Conservation (phyloP, 2,888 invertebrate genomes). For the Aphrophora alni region DNA sequence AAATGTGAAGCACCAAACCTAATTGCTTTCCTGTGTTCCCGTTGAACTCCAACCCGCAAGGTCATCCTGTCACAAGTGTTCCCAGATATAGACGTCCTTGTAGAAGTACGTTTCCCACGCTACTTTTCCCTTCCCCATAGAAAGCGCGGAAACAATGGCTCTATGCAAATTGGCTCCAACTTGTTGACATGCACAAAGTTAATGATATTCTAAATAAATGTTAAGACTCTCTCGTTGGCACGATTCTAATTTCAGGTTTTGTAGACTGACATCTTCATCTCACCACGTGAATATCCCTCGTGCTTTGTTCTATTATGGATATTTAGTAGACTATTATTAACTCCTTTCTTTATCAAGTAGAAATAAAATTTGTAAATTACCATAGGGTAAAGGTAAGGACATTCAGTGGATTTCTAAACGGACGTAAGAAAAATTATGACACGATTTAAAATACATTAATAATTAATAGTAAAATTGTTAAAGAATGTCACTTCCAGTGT, state of each 20-base stretch:
- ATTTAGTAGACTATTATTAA: too few species aligned
- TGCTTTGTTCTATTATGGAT: too few species aligned
- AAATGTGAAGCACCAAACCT: background rate
- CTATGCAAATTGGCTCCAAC: background rate
- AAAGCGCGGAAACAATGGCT: constrained; percentile 2
- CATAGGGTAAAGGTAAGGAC: too few species aligned
- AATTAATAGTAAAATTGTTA: too few species aligned
- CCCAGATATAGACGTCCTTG: background rate
- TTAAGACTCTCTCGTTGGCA: background rate
- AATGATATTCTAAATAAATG: background rate
- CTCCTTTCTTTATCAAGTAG: too few species aligned
- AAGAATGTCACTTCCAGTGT: too few species aligned
- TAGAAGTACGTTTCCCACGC: background rate
- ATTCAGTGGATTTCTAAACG: too few species aligned
- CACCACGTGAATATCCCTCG: too few species aligned
- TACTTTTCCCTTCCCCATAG: background rate
- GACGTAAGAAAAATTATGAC: too few species aligned
- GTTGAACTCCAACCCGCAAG: background rate
- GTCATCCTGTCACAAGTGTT: background rate
- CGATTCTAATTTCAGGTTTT: background rate
- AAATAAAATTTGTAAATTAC: too few species aligned
- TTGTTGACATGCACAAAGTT: constrained; percentile 1
- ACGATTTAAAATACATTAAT: too few species aligned
- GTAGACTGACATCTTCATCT: too few species aligned
- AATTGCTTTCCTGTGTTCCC: background rate